Conservation (phyloP, 2,888 invertebrate genomes). For the Endomychus coccineus region DNA sequence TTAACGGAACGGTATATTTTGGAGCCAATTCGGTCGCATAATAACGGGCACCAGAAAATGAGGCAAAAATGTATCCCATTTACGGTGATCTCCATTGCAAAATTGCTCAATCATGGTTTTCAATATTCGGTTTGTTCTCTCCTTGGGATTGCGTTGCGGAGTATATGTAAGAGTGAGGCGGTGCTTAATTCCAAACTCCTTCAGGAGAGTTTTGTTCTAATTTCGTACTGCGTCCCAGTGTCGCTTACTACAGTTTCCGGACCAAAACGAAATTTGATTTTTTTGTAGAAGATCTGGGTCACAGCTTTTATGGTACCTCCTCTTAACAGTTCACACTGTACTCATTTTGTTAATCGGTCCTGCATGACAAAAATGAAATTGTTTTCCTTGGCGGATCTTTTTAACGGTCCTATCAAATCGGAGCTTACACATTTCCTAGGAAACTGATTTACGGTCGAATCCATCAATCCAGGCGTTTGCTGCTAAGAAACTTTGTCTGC, state of each 20-base stretch:
- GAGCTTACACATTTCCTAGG: not conserved
- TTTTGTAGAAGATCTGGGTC: not conserved
- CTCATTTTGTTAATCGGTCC: too few relatives aligned
- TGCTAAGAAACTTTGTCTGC: not conserved
- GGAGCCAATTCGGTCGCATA: too few relatives aligned
- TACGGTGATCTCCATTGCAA: constrained; percentile 16
- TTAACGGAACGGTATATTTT: too few relatives aligned
- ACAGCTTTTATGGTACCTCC: not conserved
- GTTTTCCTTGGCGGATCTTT: not conserved
- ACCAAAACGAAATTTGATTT: not conserved
- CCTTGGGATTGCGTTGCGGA: constrained; percentile 26
- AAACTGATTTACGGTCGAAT: not conserved
- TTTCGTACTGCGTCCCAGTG: not conserved
- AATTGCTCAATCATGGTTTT: constrained; percentile 27
- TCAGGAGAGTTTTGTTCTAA: not conserved
- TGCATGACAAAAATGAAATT: too few relatives aligned
- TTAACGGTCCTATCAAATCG: not conserved
- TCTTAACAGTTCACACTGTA: too few relatives aligned
- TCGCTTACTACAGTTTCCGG: not conserved
- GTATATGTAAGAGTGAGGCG: constrained; percentile 16
- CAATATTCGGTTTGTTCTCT: constrained; percentile 24
- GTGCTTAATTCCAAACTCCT: not conserved
- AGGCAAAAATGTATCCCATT: constrained; percentile 15
- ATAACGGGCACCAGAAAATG: too few relatives aligned
- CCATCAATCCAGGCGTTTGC: not conserved